Conservation (phyloP, 2,113 vertebrate genomes). For the Laticauda laticaudata region DNA sequence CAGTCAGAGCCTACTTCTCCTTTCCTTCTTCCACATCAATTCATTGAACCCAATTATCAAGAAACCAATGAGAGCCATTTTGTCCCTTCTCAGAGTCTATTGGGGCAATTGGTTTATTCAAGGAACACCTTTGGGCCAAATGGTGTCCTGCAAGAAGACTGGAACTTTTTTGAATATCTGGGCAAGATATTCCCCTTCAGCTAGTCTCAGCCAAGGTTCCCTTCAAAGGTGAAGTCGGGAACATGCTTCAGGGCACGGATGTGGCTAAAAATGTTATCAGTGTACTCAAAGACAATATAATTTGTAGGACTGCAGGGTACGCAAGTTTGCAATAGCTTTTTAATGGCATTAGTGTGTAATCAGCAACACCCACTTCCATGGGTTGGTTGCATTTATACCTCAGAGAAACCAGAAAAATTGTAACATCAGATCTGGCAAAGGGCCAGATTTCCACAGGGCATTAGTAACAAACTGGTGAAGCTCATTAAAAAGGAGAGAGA, state of each 20-base stretch:
- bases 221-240: conserved; percentile 39
- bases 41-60: not conserved
- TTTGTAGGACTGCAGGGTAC: conserved; percentile 56
- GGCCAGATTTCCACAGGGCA: conserved; percentile 96
- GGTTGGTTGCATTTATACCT: conserved; percentile 76
- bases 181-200: not conserved
- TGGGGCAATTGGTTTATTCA: not conserved
- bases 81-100: not conserved
- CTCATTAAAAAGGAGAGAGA: conserved; percentile 88
- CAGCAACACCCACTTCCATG: conserved; percentile 67
- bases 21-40: not conserved
- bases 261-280: conserved; percentile 57
- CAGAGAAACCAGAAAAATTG: conserved; percentile 82
- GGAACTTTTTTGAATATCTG: not conserved
- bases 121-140: not conserved
- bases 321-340: conserved; percentile 55
- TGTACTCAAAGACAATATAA: conserved; percentile 45
- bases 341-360: conserved; percentile 59
- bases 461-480: conserved; percentile 99
- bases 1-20: not conserved
- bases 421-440: conserved; percentile 83
- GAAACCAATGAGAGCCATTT: not conserved
- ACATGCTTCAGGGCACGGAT: conserved; percentile 49
- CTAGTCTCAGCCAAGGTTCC: not conserved
- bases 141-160: not conserved